phyloP scores from a whole-genome alignment of 1,140 invertebrate species.

The Copidosoma floridanum region DNA sequence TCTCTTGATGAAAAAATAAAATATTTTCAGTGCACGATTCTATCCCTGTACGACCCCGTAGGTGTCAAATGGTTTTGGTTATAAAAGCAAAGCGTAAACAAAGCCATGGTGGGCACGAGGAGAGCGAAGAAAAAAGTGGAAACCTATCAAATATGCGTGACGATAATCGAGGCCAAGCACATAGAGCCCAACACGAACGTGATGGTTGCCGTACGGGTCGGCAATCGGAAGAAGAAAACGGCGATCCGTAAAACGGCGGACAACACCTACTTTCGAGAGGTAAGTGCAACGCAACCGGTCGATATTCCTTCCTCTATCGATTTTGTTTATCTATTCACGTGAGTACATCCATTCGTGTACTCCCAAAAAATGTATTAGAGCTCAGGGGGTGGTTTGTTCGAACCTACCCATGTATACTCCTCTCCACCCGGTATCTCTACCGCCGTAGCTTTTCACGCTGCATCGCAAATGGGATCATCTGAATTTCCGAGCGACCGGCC shows the following conservation, averaged over 20 bases:
- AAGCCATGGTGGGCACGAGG: background rate
- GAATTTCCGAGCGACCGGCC: background rate
- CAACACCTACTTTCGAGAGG: conserved; percentile 64
- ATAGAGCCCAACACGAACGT: conserved; percentile 58
- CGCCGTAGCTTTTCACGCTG: background rate
- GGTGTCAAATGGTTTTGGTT: background rate
- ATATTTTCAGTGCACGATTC: too few relatives aligned
- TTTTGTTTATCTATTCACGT: too few relatives aligned
- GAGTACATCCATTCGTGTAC: too few relatives aligned
- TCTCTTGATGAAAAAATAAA: too few relatives aligned
- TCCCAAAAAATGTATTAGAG: too few relatives aligned
- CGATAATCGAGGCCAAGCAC: conserved; percentile 58
- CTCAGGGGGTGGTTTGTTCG: too few relatives aligned
- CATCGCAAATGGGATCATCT: conserved; percentile 1
- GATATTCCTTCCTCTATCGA: too few relatives aligned
- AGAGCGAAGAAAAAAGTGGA: conserved; percentile 27
- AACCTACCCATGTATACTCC: too few relatives aligned
- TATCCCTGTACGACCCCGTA: background rate
- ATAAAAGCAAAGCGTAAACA: conserved; percentile 7
- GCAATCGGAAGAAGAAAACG: conserved; percentile 59
- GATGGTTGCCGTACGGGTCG: conserved; percentile 59
- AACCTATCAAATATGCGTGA: conserved; percentile 53
- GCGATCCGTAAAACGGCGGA: conserved; percentile 56
- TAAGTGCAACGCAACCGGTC: too few relatives aligned
- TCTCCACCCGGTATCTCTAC: too few relatives aligned